Percentiles rank a stretch among this genome's conserved stretches.
phyloP scores from a whole-genome alignment of 2,113 vertebrate genomes.

The Sapayoa aenigma region DNA sequence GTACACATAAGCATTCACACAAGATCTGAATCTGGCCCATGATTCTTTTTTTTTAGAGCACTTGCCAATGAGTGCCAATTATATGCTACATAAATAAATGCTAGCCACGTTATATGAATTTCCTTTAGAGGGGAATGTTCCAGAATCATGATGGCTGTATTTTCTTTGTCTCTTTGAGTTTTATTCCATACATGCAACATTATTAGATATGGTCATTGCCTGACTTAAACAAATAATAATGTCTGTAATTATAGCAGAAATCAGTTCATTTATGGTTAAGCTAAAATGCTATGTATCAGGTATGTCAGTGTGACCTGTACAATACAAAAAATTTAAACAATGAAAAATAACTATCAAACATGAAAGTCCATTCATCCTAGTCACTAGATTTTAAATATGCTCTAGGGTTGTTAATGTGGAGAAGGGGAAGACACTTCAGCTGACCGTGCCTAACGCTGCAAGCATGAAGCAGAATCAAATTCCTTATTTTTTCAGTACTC shows the following conservation, averaged over 20 bases:
- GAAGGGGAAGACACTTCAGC: slow-evolving; percentile 31
- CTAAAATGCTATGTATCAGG: not conserved
- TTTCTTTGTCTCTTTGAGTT: slow-evolving; percentile 17
- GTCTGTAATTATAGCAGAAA: not conserved
- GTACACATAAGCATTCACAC: not conserved
- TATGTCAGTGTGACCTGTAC: not conserved
- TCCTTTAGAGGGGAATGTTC: not conserved
- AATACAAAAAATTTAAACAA: slow-evolving; percentile 12
- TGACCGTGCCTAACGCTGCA: slow-evolving; percentile 35
- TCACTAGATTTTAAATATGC: slow-evolving; percentile 47
- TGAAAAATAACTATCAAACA: slow-evolving; percentile 11
- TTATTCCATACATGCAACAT: not conserved
- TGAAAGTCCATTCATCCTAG: slow-evolving; percentile 7
- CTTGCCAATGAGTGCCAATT: not conserved
- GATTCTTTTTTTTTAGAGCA: not conserved
- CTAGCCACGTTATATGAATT: not conserved
- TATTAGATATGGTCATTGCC: not conserved
- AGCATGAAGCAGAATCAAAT: slow-evolving; percentile 49
- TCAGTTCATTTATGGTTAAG: not conserved
- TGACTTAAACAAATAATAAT: not conserved
- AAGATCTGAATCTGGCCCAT: not conserved
- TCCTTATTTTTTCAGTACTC: not conserved
- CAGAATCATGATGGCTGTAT: slow-evolving; percentile 36
- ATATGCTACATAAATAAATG: not conserved
- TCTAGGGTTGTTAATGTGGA: slow-evolving; percentile 21